Evolutionary conservation across 2,113 vertebrate genomes (phyloP), one percentile per base, ranked within the genome.

Genomic region (Pampusana beccarii): DNA sequence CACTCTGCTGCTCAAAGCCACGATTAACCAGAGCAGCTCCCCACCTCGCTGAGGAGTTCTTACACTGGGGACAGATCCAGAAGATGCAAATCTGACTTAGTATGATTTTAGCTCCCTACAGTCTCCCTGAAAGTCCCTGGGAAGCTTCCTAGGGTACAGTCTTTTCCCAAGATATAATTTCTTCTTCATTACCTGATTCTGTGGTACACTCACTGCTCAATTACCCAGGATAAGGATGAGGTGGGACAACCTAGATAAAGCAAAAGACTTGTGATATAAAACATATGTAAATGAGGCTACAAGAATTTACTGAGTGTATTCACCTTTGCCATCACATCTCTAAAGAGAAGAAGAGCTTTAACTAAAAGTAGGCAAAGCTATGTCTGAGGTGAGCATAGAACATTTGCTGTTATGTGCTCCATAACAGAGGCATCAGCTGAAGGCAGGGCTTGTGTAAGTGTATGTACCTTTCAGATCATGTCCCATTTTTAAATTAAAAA

Each of bases 1-100:
- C 48, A 19, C 10, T 38, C 29, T 24, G 34, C 40, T 72, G 67
- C 80, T 69, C 71, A 58, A 53, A 62, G 48, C 20, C 54, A 25
- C 0, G 0, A 9, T 44, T 50, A 40, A 20, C 0, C 0, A 65
- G 46, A 75, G 79, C 51, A 51, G 28, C 33, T 90, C 48, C 21
- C 29, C 0, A 0, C 42, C 34, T 56, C 5, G 5, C 82, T 67
- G n/a, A 83, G 62, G 18, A 54, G 53, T 34, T 51, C 78, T 65
- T 29, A 65, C 5, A 2, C 33, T 33, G 26, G 53, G n/a, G 28
- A 14, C 46, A 79, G 42, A 66, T 21, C 11, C 51, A 84, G 50
- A 60, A 44, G n/a, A 19, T 26, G 19, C 26, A 80, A 64, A 53
- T 51, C 24, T 70, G 40, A 33, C 21, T 51, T 33, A 16, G 34